Evolutionary conservation across 2,888 invertebrate genomes (phyloP).

Genomic region (Hecatera dysodea): DNA sequence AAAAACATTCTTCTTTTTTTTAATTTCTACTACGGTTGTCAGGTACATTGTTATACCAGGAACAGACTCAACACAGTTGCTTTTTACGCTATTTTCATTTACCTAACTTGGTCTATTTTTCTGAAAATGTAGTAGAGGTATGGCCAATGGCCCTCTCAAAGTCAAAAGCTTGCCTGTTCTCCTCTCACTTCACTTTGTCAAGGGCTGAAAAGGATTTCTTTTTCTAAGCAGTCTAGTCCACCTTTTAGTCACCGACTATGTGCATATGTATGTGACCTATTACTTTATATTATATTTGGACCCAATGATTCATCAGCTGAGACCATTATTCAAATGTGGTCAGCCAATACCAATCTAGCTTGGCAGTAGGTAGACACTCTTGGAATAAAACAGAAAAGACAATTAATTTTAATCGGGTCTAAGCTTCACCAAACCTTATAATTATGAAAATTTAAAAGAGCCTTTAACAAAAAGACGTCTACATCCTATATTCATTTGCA

Average conservation of each 20-base stretch:
- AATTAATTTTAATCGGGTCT: constrained; percentile 44
- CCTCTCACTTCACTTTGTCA: background rate
- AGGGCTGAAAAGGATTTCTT: no score
- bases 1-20: background rate
- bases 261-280: no score
- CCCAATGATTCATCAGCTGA: background rate
- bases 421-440: constrained; percentile 48
- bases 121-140: background rate
- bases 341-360: background rate
- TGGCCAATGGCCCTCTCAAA: background rate
- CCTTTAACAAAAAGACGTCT: constrained; percentile 61
- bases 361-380: background rate
- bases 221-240: background rate
- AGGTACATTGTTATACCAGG: background rate
- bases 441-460: constrained; percentile 60
- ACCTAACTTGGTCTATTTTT: background rate
- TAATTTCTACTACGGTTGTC: background rate
- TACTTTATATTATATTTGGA: no score
- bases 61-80: background rate
- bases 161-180: background rate
- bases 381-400: constrained; percentile 28
- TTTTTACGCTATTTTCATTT: constrained; percentile 6
- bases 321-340: background rate
- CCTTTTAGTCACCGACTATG: no score
- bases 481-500: constrained; percentile 73